Evolutionary conservation across 2,113 vertebrate genomes (phyloP).

Genomic region (Ptilorrhoa leucosticta): DNA sequence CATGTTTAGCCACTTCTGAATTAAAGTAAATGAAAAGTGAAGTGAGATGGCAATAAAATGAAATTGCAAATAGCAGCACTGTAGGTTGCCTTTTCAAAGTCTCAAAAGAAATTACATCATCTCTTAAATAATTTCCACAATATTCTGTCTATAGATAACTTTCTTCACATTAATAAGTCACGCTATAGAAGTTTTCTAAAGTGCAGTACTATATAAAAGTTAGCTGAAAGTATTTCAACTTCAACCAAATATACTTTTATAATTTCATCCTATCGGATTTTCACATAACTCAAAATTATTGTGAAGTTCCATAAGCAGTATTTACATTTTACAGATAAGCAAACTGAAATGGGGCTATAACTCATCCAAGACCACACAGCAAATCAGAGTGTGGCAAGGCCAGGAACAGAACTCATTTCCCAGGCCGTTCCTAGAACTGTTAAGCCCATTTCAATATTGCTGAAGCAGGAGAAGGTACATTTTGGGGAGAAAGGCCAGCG

Average conservation of each 20-base stretch:
- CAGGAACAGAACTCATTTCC: neutral
- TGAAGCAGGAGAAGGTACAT: neutral
- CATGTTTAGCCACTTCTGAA: neutral
- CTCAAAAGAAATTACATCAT: neutral
- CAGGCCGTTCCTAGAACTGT: neutral
- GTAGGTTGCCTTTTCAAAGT: neutral
- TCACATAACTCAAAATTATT: neutral
- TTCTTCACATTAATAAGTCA: neutral
- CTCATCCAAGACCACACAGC: neutral
- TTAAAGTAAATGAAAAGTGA: neutral
- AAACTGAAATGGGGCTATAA: neutral
- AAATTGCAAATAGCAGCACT: neutral
- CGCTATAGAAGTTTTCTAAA: neutral
- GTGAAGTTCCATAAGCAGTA: neutral
- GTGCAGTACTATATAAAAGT: neutral
- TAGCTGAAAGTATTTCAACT: neutral
- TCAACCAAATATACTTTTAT: neutral
- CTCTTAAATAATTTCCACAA: neutral
- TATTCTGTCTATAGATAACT: neutral
- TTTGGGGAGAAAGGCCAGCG: neutral
- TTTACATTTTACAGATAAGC: neutral
- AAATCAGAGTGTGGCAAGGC: neutral
- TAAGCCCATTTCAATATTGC: neutral
- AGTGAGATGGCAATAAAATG: neutral
- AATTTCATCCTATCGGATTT: neutral